Evolutionary conservation across 2,888 invertebrate species (phyloP), one percentile per base, ranked within the genome.

Genomic region (Drosophila seclusa): DNA sequence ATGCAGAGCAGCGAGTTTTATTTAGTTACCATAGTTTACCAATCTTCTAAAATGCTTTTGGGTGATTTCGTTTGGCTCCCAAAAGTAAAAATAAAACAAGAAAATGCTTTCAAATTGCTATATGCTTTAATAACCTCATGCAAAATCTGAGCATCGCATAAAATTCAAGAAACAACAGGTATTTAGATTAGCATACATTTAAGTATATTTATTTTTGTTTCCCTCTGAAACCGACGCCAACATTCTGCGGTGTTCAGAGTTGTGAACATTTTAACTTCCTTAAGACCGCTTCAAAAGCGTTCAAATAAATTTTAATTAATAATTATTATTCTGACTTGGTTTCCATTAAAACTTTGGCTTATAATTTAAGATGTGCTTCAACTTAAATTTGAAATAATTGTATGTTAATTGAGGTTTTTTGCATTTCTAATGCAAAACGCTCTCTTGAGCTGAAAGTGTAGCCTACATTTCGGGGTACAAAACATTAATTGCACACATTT

Each of bases 401-500:
- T 2, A 27, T 11, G 27, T 49, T 49, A 49, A 27, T 27, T 27
- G 27, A 10, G 16, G 27, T 1, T 5, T 49, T 27, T 18, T 49
- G 4, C 21, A 24, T 40, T 16, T 42, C 10, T 0, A 3, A 2
- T 24, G 31, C 31, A 16, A 0, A 13, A 7, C n/a, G 6, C 21
- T 21, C 36, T 24, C 27, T 8, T n/a, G 45, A 52, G n/a, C 40
- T 31, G 52, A 65, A 78, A 75, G 4, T 52, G 54, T 86, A 70
- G 86, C 76, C 82, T 83, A 88, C 76, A 67, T 72, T 69, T 86
- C 27, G 36, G 87, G 63, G 13, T 36, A 32, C 57, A 67, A 45
- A 29, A 61, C 76, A 76, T 86, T 69, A 68, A 24, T 32, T 65
- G 55, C 54, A 45, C 50, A 4, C 49, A 76, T 49, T 68, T 57